Evolutionary conservation across 2,797 vertebrate species (phyloP), one percentile per base, ranked within the genome.

Genomic region (Anabas testudineus): DNA sequence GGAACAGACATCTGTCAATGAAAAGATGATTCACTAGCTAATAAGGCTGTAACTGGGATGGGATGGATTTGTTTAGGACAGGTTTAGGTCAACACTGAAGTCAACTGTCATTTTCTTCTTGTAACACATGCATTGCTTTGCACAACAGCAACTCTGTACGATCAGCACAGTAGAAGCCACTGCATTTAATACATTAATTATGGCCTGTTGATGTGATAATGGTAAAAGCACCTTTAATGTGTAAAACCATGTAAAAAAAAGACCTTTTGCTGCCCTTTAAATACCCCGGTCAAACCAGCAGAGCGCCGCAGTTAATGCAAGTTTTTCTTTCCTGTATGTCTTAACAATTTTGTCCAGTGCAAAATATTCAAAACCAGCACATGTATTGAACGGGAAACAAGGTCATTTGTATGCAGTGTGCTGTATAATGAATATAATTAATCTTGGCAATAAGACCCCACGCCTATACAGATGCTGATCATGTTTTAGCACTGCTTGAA

Each of bases 391-490:
- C 62, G 71, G 47, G 46, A 82, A 79, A 82, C 64, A 76, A 78
- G 84, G 80, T 84, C 67, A 83, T 91, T 88, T 88, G 74, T 71
- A 83, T 86, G 86, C 83, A 65, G 60, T 64, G 69, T 18, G 36
- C 58, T 71, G 79, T 82, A 86, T 86, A 89, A 90, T 88, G 85
- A 89, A 87, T 89, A 88, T 89, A 90, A 92, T 91, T 88, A 88
- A 91, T 90, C 80, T 83, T 80, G 83, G 84, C 83, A 88, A 87
- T 66, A 88, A 80, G 88, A 84, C 86, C 84, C 76, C 46, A 76
- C 68, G 84, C 83, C 80, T 75, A 83, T 90, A 84, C 87, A 89
- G 88, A 93, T 91, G 93, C 91, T 82, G 85, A 92, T 93, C 91
- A 92, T 87, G 88, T 93, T 90, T 90, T 88, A 87, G 81, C 72